Base-by-base conservation (phyloP, 35 echinoderm and acorn worm genomes). In the Heliocidaris tuberculata region DNA sequence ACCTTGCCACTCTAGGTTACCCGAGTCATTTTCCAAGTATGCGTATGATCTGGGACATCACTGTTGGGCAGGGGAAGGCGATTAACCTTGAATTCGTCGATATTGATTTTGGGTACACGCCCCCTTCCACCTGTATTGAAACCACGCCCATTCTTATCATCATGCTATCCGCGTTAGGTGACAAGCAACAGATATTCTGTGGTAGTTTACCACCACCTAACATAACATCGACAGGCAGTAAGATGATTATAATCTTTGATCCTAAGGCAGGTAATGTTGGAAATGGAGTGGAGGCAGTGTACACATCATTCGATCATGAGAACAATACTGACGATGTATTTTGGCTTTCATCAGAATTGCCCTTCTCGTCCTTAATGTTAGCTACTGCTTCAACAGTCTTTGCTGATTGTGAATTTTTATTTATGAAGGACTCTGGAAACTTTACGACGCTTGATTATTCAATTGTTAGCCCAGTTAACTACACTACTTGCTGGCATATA, bases 41-140 rank as follows among this genome's bases (percentile, higher is more conserved):
- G 24, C 71, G 86, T 31, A 86, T 85, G 27, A 94, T n/a, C 35
- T 89, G 88, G 94, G 59, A 59, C 9, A 92, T 94, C 52, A 60
- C 12, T 24, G 56, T 94, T 50, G 86, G 65, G 12, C 48, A 60
- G 49, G 88, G 86, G 31, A 31, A 91, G 35, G 54, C 19, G 5
- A 94, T 96, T 49, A 93, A 88, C 15, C 95, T 96, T 31, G 48
- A 48, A 48, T 96, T 96, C n/a, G 30, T 88, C 11, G 95, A 94
- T 17, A 94, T 96, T 90, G 49, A 52, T 48, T 9, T 96, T 48
- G 95, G 93, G 15, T 52, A 88, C 30, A 27, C 24, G 7, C n/a
- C 91, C 24, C 32, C 70, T 59, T 60, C 85, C 15, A 49, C 48
- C 48, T 93, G 90, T 52, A 50, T 12, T 35, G 31, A 47, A 88